Conservation (phyloP, 2,797 vertebrate genomes). For the Galago senegalensis region DNA sequence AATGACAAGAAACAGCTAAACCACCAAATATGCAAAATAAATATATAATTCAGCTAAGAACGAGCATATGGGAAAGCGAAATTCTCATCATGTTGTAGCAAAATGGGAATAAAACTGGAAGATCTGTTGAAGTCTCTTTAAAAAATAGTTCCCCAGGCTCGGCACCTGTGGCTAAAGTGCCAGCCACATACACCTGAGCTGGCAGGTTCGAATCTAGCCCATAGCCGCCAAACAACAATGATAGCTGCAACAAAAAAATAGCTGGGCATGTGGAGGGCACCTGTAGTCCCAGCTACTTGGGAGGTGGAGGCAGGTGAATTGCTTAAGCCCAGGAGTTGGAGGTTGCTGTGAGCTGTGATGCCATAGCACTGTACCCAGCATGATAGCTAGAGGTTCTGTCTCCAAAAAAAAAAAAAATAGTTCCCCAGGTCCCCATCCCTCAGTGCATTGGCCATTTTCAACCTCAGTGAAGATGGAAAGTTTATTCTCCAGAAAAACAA, state of each 20-base stretch:
- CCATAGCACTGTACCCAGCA: too few species aligned
- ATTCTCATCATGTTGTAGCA: not conserved
- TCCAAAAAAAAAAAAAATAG: not conserved
- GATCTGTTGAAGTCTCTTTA: not conserved
- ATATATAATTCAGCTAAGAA: not conserved
- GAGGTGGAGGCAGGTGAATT: too few species aligned
- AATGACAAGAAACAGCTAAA: not conserved
- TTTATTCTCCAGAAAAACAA: not conserved
- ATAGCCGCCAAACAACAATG: too few species aligned
- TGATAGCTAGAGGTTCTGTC: too few species aligned
- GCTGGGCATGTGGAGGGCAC: too few species aligned
- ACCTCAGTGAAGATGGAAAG: not conserved
- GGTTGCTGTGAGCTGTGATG: too few species aligned
- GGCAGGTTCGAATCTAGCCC: too few species aligned
- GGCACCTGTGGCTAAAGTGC: too few species aligned
- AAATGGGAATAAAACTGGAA: conserved; percentile 13
- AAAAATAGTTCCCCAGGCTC: not conserved
- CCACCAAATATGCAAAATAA: not conserved
- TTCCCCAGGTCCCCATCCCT: not conserved
- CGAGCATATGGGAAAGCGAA: not conserved
- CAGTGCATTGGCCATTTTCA: not conserved
- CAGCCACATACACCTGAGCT: too few species aligned
- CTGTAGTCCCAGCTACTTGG: too few species aligned
- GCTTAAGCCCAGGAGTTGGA: too few species aligned
- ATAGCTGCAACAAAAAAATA: too few species aligned